These are phyloP conservation scores for Sebastiscus tertius DNA, from an alignment of 2,797 vertebrate genomes.

Conservation along the genomic window DNA sequence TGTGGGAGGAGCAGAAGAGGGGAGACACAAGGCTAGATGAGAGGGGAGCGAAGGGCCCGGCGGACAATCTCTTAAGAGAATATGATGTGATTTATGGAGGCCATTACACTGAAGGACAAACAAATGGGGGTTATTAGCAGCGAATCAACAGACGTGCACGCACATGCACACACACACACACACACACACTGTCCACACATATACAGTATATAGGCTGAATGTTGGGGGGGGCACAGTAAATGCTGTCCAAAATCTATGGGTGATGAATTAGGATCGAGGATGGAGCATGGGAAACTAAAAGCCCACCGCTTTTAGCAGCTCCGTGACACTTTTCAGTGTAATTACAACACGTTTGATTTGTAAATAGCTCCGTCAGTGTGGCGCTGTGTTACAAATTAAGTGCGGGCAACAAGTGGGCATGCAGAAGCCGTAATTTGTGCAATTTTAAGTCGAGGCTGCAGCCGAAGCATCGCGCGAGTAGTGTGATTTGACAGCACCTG, in stretches of 20 bases:
- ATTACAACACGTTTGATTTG: conserved; percentile 35
- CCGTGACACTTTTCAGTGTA: conserved; percentile 16
- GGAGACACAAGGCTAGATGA: conserved; percentile 64
- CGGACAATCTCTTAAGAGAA: conserved; percentile 74
- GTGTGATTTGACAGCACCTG: neutral
- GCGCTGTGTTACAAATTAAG: conserved; percentile 6
- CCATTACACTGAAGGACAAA: conserved; percentile 83
- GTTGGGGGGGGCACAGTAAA: conserved; percentile 7
- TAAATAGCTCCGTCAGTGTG: conserved; percentile 28
- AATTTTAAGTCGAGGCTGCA: conserved; percentile 10
- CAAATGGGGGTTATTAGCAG: conserved; percentile 79
- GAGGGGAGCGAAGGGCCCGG: conserved; percentile 50
- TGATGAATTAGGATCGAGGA: conserved; percentile 42
- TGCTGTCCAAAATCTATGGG: conserved; percentile 28
- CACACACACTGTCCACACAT: neutral
- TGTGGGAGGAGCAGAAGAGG: conserved; percentile 12
- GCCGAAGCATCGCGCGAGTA: neutral
- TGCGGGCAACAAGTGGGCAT: conserved; percentile 45
- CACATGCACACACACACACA: conserved; percentile 4
- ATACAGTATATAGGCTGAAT: neutral
- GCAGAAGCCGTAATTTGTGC: neutral
- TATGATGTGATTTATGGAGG: conserved; percentile 83
- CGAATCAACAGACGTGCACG: conserved; percentile 68
- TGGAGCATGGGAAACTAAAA: conserved; percentile 15
- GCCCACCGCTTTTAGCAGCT: conserved; percentile 30